A percentile compares a stretch with the other conserved stretches of the same genome.
These are phyloP conservation scores for Dicrurus megarhynchus DNA, from an alignment of 2,113 vertebrate genomes.

Conservation along the genomic window DNA sequence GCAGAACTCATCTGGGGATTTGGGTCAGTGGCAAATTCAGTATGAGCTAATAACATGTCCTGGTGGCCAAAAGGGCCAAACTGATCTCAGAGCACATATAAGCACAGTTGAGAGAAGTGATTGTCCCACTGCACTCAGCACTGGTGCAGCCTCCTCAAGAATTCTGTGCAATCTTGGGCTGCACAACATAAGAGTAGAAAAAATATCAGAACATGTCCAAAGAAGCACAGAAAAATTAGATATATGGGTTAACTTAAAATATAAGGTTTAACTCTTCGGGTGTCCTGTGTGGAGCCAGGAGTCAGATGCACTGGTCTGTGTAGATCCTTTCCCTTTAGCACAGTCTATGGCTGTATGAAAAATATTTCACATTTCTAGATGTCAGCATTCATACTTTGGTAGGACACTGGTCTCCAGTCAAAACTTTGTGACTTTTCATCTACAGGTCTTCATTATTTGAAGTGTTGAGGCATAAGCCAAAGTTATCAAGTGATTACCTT, in stretches of 20 bases:
- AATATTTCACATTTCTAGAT: neutral
- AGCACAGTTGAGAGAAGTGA: neutral
- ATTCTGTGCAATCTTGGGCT: neutral
- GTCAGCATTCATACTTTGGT: neutral
- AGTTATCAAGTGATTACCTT: neutral
- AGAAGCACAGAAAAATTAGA: neutral
- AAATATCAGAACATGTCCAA: neutral
- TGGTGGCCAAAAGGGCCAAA: neutral
- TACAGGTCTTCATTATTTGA: neutral
- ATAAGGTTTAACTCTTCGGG: neutral
- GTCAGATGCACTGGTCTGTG: rapidly evolving
- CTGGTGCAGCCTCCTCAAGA: neutral
- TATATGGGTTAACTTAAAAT: neutral
- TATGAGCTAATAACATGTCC: neutral
- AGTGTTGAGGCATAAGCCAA: neutral
- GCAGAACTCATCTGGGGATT: neutral
- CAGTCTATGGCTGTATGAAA: neutral
- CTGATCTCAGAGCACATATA: rapidly evolving
- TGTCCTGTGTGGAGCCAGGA: neutral
- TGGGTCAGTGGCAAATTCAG: neutral
- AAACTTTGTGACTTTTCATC: neutral
- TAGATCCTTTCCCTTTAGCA: neutral
- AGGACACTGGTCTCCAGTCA: neutral
- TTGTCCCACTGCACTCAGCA: neutral
- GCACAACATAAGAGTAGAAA: neutral